These are phyloP conservation scores for Machimus atricapillus DNA, from an alignment of 2,888 invertebrate genomes.

Conservation along the genomic window DNA sequence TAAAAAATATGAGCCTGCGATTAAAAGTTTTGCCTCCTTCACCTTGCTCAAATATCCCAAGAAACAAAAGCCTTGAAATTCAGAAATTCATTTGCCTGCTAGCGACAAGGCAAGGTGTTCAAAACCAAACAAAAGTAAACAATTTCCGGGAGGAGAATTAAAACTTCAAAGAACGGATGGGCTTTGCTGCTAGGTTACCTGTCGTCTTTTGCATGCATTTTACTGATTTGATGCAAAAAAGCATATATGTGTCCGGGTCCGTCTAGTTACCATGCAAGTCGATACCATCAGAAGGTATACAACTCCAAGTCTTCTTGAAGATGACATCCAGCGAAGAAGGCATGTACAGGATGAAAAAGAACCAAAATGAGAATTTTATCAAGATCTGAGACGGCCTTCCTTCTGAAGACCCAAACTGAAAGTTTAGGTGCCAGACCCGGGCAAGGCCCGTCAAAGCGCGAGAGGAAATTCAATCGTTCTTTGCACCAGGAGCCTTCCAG, in stretches of 20 bases:
- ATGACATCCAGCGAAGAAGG: background rate
- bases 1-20: background rate
- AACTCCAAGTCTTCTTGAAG: background rate
- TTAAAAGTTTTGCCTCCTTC: background rate
- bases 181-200: background rate
- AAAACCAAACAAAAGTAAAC: slow-evolving; percentile 8
- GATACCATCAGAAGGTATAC: background rate
- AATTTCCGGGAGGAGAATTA: background rate
- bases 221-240: background rate
- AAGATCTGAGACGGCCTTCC: background rate
- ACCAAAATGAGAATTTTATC: slow-evolving; percentile 28
- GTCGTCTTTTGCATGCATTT: background rate
- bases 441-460: background rate
- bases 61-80: background rate
- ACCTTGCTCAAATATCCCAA: background rate
- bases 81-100: background rate
- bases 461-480: background rate
- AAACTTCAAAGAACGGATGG: background rate
- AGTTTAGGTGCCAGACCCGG: background rate
- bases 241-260: background rate
- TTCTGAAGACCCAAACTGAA: background rate
- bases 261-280: background rate
- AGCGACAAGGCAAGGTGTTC: background rate
- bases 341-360: background rate
- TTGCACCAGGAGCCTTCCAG: background rate